A percentile compares a stretch with the other conserved stretches of the same genome.
phyloP scores from a whole-genome alignment of 2,888 invertebrate species.

The Diaphora mendica region DNA sequence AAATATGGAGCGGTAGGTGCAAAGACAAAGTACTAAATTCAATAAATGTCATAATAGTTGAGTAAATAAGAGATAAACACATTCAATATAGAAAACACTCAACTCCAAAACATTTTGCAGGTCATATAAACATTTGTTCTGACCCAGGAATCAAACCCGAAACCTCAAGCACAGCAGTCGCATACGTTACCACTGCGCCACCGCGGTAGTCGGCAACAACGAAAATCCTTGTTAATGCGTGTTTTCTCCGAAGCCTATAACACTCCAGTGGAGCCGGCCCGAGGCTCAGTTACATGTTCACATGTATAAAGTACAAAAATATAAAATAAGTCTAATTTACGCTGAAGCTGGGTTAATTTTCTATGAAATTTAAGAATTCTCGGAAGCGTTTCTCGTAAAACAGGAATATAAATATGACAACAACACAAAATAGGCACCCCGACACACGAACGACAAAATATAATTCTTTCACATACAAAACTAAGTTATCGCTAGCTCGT shows the following conservation, averaged over 20 bases:
- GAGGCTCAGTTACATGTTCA: background rate
- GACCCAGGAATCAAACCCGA: no score
- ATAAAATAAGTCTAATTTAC: background rate
- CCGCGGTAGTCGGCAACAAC: no score
- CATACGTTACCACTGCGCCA: no score
- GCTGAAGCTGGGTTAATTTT: background rate
- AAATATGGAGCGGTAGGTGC: no score
- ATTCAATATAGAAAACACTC: no score
- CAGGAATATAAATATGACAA: background rate
- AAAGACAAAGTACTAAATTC: no score
- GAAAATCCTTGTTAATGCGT: no score
- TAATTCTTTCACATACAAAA: conserved; percentile 57
- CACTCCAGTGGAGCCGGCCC: background rate
- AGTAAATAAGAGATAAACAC: no score
- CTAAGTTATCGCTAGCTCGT: conserved; percentile 56
- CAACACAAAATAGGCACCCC: background rate
- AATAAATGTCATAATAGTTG: no score
- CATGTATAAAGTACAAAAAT: background rate
- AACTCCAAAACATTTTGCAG: no score
- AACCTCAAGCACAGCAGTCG: no score
- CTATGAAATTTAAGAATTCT: background rate
- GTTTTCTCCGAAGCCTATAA: background rate
- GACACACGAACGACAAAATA: conserved; percentile 48
- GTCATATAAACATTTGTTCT: no score
- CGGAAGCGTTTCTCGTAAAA: background rate